These are phyloP conservation scores for Psylliodes chrysocephalus DNA, from an alignment of 2,888 invertebrate genomes.

Conservation along the genomic window DNA sequence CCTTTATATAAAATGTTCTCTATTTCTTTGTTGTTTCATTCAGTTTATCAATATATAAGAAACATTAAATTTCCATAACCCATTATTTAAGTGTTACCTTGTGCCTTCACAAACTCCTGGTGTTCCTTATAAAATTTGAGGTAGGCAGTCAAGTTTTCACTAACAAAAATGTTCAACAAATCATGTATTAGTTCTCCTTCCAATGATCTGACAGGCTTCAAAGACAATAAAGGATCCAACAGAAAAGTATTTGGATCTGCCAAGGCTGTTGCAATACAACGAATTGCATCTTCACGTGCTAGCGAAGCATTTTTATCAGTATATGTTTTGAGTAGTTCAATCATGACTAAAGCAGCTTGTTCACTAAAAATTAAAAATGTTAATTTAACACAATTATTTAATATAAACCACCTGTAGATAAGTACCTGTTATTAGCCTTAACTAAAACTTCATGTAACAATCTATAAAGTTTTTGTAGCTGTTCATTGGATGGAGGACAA, in stretches of 20 bases:
- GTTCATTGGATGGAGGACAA: conserved; percentile 86
- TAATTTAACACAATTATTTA: too few relatives aligned
- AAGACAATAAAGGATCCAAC: conserved; percentile 89
- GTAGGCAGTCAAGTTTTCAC: conserved; percentile 92
- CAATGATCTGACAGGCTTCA: conserved; percentile 94
- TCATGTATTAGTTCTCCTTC: conserved; percentile 96
- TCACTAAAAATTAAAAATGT: conserved; percentile 70
- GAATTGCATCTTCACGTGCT: conserved; percentile 95
- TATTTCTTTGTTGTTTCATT: too few relatives aligned
- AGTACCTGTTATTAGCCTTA: conserved; percentile 84
- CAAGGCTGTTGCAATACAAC: conserved; percentile 94
- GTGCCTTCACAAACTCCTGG: conserved; percentile 87
- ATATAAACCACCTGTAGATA: too few relatives aligned
- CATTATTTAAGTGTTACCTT: too few relatives aligned
- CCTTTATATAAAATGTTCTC: background rate
- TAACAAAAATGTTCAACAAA: conserved; percentile 92
- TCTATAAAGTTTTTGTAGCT: conserved; percentile 91
- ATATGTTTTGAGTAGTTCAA: conserved; percentile 94
- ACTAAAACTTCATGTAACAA: conserved; percentile 88
- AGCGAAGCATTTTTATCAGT: conserved; percentile 97
- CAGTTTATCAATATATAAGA: too few relatives aligned
- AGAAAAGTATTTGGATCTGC: conserved; percentile 96
- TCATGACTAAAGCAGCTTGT: conserved; percentile 95
- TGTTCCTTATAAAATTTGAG: conserved; percentile 91
- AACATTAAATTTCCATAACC: too few relatives aligned